Conservation (phyloP, 1,140 invertebrate species). For the Drosophila oshimai region DNA sequence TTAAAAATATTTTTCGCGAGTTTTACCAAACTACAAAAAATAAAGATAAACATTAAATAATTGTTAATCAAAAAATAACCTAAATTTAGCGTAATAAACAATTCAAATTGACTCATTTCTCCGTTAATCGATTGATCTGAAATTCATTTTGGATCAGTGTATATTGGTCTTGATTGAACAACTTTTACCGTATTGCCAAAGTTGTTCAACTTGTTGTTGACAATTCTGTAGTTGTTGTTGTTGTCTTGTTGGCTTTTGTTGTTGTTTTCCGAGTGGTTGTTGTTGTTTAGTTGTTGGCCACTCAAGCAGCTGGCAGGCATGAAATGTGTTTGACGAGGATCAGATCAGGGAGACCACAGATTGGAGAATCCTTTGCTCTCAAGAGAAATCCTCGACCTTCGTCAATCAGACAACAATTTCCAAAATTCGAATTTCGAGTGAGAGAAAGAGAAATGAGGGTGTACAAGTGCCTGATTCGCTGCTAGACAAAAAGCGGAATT, state of each 20-base stretch:
- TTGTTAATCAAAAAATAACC: too few relatives aligned
- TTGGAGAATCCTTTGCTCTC: constrained; percentile 11
- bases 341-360: constrained; percentile 24
- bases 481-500: constrained; percentile 70
- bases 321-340: constrained; percentile 76
- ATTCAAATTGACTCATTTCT: background rate
- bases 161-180: constrained; percentile 3
- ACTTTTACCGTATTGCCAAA: constrained; percentile 40
- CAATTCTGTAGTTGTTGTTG: constrained; percentile 24
- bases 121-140: background rate
- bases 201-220: constrained; percentile 42
- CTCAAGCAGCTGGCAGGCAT: constrained; percentile 46
- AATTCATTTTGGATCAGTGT: constrained; percentile 20
- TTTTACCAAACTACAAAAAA: too few relatives aligned
- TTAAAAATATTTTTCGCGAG: too few relatives aligned
- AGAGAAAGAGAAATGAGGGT: constrained; percentile 1
- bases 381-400: constrained; percentile 45
- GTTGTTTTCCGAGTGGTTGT: background rate
- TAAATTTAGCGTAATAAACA: background rate
- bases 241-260: too few relatives aligned
- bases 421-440: too few relatives aligned
- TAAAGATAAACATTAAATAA: background rate
- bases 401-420: constrained; percentile 55
- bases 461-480: constrained; percentile 50
- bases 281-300: constrained; percentile 5